A percentile compares a stretch with the other conserved stretches of the same genome.
Evolutionary conservation across 2,113 vertebrate species (phyloP).

Genomic region (Tor tambroides): DNA sequence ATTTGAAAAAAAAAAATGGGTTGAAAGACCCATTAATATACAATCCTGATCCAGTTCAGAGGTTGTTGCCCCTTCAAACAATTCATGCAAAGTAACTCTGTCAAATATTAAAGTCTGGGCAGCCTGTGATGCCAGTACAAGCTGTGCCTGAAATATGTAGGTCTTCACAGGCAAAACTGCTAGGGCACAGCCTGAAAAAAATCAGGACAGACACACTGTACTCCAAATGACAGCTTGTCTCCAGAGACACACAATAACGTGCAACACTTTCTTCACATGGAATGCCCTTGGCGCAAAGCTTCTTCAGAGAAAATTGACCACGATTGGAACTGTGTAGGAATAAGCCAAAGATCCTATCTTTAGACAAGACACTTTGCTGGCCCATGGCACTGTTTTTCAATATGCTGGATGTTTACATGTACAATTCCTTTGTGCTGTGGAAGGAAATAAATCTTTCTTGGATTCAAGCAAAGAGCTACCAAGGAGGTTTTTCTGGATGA

Average conservation of each 20-base stretch:
- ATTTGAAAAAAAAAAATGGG: background rate
- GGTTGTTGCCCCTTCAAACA: background rate
- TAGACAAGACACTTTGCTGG: background rate
- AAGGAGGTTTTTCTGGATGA: background rate
- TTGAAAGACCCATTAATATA: constrained; percentile 1
- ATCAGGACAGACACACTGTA: background rate
- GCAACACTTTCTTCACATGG: background rate
- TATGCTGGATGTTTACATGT: background rate
- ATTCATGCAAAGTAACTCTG: constrained; percentile 1
- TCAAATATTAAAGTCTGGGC: constrained; percentile 5
- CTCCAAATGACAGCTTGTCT: background rate
- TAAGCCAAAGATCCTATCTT: background rate
- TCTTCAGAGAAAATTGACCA: background rate
- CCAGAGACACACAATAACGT: background rate
- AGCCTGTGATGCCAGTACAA: background rate
- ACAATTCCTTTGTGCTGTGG: background rate
- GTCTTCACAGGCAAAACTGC: background rate
- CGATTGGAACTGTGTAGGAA: background rate
- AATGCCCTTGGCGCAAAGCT: background rate
- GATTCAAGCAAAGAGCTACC: background rate
- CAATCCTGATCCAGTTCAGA: background rate
- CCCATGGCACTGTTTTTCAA: background rate
- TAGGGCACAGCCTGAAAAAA: background rate
- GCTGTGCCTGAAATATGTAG: background rate
- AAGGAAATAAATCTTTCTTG: background rate